These are phyloP conservation scores for Myioborus melanocephalus DNA, from an alignment of 2,797 vertebrate species.

Conservation along the genomic window DNA sequence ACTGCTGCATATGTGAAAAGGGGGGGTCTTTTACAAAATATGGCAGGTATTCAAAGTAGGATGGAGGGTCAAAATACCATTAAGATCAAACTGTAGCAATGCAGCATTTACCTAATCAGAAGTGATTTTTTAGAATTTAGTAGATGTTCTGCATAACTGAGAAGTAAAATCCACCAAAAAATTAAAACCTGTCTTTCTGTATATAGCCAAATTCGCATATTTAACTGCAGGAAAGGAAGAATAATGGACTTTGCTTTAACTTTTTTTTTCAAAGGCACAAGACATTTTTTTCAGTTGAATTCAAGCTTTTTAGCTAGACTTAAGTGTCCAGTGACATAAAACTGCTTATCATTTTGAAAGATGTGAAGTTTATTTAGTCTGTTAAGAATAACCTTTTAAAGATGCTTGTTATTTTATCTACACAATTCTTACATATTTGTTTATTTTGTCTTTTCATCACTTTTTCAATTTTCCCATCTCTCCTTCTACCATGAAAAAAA, in stretches of 20 bases:
- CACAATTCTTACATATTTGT: neutral
- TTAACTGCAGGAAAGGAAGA: neutral
- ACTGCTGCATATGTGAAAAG: neutral
- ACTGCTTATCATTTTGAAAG: neutral
- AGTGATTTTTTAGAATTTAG: neutral
- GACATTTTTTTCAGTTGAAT: neutral
- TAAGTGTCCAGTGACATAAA: neutral
- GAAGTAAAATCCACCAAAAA: neutral
- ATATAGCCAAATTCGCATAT: neutral
- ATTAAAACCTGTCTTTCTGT: neutral
- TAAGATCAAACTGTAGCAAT: neutral
- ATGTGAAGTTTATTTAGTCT: neutral
- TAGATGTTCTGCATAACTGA: neutral
- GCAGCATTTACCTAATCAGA: neutral
- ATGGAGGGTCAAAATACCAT: neutral
- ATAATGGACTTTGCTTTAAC: neutral
- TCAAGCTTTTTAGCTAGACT: neutral
- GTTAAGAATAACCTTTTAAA: neutral
- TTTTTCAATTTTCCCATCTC: neutral
- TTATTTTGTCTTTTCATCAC: neutral
- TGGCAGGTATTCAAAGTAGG: neutral
- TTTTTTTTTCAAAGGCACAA: neutral
- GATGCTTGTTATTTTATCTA: neutral
- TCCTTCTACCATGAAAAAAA: neutral
- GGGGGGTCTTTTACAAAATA: neutral